Base-by-base conservation (phyloP, 2,888 invertebrate genomes). In the Actias luna region DNA sequence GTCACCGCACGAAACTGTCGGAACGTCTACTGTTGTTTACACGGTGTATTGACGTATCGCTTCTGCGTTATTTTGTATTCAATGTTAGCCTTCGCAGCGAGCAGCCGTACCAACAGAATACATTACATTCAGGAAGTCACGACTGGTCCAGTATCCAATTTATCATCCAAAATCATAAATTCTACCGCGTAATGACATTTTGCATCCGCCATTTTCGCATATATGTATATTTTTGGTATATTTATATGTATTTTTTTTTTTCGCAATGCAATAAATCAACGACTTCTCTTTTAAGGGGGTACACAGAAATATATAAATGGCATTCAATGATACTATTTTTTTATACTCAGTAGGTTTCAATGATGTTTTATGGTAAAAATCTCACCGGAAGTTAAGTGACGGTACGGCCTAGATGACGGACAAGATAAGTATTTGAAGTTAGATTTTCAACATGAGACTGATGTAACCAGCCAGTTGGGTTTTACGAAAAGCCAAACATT, bases 81-180 rank as follows among this genome's bases (percentile, higher is more conserved):
- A 87, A 71, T 87, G 88, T 75, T 84, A 87, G 83, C 84, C 85
- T 89, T 88, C 86, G 80, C n/a, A 29, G 29, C 76, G 73, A 79
- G 79, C 79, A 74, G 78, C 69, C 77, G 81, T 82, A 83, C 80
- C 78, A 76, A 78, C 80, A 74, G 89, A 87, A 91, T 91, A 90
- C 82, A 90, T 91, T 91, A 90, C 78, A 85, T 82, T 82, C 88
- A 90, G 91, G 92, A 92, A 91, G 90, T 90, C 91, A 90, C 89
- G 88, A 88, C 83, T 76, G 78, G 80, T 80, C 85, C 82, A 84
- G 79, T 80, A 81, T 82, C 84, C 88, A 86, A 89, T 92, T 89
- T 91, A 90, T 91, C 89, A 87, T 89, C 83, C 78, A 85, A 90
- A 89, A 88, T 89, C 87, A 88, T 90, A 90, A 88, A 89, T 91